Evolutionary conservation across 2,797 vertebrate genomes (phyloP).

Genomic region (Somateria mollissima): DNA sequence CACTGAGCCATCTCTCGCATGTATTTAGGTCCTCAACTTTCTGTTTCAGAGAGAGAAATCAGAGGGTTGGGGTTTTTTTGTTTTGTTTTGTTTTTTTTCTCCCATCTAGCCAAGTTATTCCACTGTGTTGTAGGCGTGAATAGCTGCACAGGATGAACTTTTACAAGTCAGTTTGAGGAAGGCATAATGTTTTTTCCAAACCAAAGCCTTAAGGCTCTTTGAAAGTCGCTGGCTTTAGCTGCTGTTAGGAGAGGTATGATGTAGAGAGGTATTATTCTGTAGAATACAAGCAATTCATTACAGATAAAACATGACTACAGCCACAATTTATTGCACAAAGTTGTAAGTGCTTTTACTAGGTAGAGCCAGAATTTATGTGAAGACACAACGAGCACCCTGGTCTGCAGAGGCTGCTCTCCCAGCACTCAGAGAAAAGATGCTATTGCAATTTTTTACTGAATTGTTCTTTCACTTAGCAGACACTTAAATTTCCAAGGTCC

Average conservation of each 20-base stretch:
- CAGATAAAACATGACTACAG: not conserved
- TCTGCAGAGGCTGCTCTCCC: not conserved
- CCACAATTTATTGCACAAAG: not conserved
- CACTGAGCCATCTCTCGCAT: not conserved
- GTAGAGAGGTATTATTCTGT: not conserved
- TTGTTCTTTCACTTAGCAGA: not conserved
- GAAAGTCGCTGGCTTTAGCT: not conserved
- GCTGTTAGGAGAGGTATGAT: not conserved
- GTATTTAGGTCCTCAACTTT: not conserved
- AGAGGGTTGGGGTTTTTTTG: too few relatives aligned
- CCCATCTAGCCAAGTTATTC: not conserved
- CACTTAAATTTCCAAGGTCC: not conserved
- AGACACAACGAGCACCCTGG: not conserved
- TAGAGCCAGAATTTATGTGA: not conserved
- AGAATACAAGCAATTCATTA: not conserved
- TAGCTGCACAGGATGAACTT: not conserved
- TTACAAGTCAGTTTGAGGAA: not conserved
- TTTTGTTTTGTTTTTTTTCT: too few relatives aligned
- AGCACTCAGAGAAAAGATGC: accelerated
- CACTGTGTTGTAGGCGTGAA: not conserved
- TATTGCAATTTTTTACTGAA: not conserved
- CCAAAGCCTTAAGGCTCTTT: not conserved
- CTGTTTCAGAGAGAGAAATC: not conserved
- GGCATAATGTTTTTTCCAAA: not conserved
- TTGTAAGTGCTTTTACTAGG: not conserved